A percentile compares a stretch with the other conserved stretches of the same genome.
Evolutionary conservation across 2,888 invertebrate species (phyloP).

Genomic region (Phrixothrix hirtus): DNA sequence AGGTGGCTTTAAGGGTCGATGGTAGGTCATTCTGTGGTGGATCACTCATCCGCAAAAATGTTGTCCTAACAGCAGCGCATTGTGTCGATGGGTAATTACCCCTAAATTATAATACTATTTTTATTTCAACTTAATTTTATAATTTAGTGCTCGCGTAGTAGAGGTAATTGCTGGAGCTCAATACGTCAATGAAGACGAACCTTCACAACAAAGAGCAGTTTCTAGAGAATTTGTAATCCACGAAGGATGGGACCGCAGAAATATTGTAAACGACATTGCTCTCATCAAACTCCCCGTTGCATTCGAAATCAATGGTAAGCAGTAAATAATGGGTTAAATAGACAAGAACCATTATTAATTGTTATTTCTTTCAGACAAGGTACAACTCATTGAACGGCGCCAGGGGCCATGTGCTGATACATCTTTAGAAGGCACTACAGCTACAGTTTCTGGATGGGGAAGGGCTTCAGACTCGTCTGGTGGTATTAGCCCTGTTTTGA

Average conservation of each 20-base stretch:
- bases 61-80: constrained; percentile 61
- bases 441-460: constrained; percentile 59
- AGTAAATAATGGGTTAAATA: not conserved
- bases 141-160: constrained; percentile 21
- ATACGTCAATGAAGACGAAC: constrained; percentile 43
- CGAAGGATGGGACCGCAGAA: constrained; percentile 43
- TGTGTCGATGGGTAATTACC: constrained; percentile 55
- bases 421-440: constrained; percentile 50
- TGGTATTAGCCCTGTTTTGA: constrained; percentile 53
- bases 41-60: constrained; percentile 55
- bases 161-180: constrained; percentile 41
- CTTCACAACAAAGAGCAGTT: constrained; percentile 44
- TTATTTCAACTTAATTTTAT: constrained; percentile 1
- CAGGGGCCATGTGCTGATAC: constrained; percentile 36
- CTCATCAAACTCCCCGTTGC: constrained; percentile 50
- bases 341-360: not conserved
- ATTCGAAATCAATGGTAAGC: constrained; percentile 51
- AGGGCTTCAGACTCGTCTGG: constrained; percentile 46
- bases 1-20: constrained; percentile 1
- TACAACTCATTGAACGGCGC: constrained; percentile 31
- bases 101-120: not conserved
- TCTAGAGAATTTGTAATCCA: constrained; percentile 42
- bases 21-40: constrained; percentile 61
- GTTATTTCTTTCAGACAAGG: constrained; percentile 25
- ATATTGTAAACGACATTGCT: constrained; percentile 55